A percentile compares a stretch with the other conserved stretches of the same genome.
phyloP scores from a whole-genome alignment of 2,113 vertebrate species.

The Sinosuthora webbiana region DNA sequence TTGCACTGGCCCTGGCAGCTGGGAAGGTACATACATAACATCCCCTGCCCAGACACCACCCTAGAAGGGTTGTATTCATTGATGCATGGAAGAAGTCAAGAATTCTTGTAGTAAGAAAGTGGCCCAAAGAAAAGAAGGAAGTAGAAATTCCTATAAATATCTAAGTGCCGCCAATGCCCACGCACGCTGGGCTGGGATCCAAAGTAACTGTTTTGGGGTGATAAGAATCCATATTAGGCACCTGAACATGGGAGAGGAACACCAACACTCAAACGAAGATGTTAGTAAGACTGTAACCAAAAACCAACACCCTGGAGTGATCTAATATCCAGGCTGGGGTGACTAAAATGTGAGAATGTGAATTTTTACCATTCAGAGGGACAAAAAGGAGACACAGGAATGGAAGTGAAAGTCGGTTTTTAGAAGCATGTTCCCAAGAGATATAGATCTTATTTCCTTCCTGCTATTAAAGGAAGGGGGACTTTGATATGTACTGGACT shows the following conservation, averaged over 20 bases:
- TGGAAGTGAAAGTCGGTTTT: neutral
- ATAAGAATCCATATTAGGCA: conserved; percentile 16
- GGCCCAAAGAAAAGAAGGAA: conserved; percentile 50
- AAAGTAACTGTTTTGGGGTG: neutral
- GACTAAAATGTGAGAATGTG: neutral
- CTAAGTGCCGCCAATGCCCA: conserved; percentile 30
- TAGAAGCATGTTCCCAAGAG: conserved; percentile 6
- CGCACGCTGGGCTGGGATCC: neutral
- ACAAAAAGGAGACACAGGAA: neutral
- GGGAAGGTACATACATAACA: neutral
- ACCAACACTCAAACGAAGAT: neutral
- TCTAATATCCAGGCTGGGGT: neutral
- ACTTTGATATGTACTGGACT: neutral
- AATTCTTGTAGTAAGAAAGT: conserved; percentile 19
- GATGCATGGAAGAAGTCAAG: neutral
- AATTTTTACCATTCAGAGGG: neutral
- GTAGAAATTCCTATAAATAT: conserved; percentile 42
- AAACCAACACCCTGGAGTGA: neutral
- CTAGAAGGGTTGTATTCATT: neutral
- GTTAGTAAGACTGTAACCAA: neutral
- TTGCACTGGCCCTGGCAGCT: neutral
- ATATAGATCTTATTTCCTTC: conserved; percentile 33
- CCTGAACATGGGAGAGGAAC: neutral
- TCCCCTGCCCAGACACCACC: neutral
- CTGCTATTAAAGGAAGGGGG: neutral